Conservation (phyloP, 53 echinoderm and acorn worm genomes). For the Patiria pectinifera region DNA sequence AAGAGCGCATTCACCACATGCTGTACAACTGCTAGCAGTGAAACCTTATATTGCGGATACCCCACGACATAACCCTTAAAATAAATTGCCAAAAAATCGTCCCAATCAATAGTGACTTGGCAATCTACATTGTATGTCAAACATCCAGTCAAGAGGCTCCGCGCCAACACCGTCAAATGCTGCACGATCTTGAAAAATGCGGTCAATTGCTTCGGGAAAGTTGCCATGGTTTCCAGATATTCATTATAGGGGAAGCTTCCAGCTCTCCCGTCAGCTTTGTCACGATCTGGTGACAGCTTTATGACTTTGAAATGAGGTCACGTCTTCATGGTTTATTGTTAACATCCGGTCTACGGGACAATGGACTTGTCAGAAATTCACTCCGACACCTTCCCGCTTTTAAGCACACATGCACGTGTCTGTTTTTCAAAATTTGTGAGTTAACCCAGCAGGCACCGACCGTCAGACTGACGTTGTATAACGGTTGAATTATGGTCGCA, state of each 20-base stretch:
- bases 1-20: not conserved
- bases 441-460: too few species aligned
- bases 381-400: not conserved
- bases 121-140: conserved; percentile 19
- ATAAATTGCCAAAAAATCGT: not conserved
- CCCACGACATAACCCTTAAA: not conserved
- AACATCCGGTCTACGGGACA: not conserved
- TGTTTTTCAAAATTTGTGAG: not conserved
- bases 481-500: too few species aligned
- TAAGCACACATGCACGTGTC: not conserved
- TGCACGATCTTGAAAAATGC: not conserved
- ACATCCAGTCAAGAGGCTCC: not conserved
- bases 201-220: not conserved
- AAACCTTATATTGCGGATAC: not conserved
- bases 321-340: not conserved
- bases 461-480: too few species aligned
- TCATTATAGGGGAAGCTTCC: not conserved
- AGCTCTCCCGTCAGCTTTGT: not conserved
- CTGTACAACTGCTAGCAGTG: not conserved
- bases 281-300: not conserved
- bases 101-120: not conserved
- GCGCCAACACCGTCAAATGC: not conserved
- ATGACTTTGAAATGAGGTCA: not conserved
- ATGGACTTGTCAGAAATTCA: not conserved
- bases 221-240: not conserved